Evolutionary conservation across 2,888 invertebrate genomes (phyloP).

Genomic region (Prostheceraeus crozeri): DNA sequence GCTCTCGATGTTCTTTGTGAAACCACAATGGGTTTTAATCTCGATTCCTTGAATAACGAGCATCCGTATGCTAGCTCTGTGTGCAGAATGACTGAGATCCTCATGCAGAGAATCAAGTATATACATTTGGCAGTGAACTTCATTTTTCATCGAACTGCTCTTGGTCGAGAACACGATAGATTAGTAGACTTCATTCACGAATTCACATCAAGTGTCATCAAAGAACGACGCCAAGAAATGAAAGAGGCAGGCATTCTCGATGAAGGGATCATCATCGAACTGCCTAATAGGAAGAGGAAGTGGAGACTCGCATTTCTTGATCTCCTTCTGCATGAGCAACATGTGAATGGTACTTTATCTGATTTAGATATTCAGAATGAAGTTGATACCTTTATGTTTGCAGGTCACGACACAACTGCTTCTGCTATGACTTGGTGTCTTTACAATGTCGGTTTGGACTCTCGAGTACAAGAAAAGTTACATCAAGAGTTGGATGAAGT

Average conservation of each 20-base stretch:
- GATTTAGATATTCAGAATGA: constrained; percentile 58
- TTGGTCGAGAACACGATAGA: constrained; percentile 62
- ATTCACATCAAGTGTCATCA: constrained; percentile 61
- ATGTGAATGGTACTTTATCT: constrained; percentile 43
- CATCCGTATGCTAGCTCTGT: constrained; percentile 73
- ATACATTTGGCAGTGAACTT: constrained; percentile 62
- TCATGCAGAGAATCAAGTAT: constrained; percentile 51
- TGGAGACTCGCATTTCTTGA: constrained; percentile 79
- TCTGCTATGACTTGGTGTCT: constrained; percentile 79
- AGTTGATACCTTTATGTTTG: constrained; percentile 62
- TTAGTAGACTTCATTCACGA: constrained; percentile 60
- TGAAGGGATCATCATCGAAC: not conserved
- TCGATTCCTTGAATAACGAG: constrained; percentile 63
- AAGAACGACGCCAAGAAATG: constrained; percentile 33
- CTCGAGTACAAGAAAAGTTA: constrained; percentile 65
- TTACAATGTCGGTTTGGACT: constrained; percentile 72
- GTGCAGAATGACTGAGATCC: constrained; percentile 57
- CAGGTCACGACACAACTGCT: constrained; percentile 74
- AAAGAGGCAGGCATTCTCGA: no score
- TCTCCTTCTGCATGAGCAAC: constrained; percentile 63
- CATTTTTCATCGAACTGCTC: constrained; percentile 62
- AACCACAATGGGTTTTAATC: constrained; percentile 73
- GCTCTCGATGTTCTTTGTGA: constrained; percentile 68
- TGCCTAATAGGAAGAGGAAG: constrained; percentile 59
- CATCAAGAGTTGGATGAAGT: constrained; percentile 59